Conservation (phyloP, 2,888 invertebrate genomes). For the Tiliacea aurago region DNA sequence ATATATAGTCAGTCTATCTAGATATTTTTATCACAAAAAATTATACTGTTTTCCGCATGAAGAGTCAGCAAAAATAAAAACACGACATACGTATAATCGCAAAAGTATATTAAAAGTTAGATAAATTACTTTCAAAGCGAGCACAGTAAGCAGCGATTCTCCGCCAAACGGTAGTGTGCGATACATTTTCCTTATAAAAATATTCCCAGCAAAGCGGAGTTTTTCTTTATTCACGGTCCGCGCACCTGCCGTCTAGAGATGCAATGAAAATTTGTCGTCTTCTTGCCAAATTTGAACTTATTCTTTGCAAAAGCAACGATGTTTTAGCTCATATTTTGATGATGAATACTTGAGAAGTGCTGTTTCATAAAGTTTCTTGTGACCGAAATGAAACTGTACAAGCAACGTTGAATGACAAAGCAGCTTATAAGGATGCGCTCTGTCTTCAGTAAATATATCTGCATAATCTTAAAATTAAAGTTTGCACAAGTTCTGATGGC, state of each 20-base stretch:
- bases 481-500: conserved; percentile 61
- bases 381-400: conserved; percentile 68
- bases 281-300: conserved; percentile 84
- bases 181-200: conserved; percentile 82
- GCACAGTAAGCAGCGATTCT: conserved; percentile 77
- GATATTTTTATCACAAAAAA: not conserved
- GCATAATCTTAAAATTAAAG: conserved; percentile 66
- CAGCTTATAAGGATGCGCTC: conserved; percentile 60
- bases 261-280: conserved; percentile 86
- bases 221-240: conserved; percentile 82
- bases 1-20: not conserved
- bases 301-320: conserved; percentile 76
- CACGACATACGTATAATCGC: conserved; percentile 51
- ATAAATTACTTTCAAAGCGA: conserved; percentile 70
- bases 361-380: conserved; percentile 70
- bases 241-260: conserved; percentile 80
- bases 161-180: conserved; percentile 71
- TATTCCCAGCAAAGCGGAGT: conserved; percentile 77
- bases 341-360: conserved; percentile 69
- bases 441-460: conserved; percentile 61
- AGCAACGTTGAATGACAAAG: conserved; percentile 67
- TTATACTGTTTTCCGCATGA: not conserved
- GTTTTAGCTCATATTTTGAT: conserved; percentile 76
- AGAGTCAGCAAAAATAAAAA: conserved; percentile 53
- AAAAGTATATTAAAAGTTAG: conserved; percentile 70